Conservation (phyloP, 2,797 vertebrate genomes). For the Dicrostonyx torquatus region DNA sequence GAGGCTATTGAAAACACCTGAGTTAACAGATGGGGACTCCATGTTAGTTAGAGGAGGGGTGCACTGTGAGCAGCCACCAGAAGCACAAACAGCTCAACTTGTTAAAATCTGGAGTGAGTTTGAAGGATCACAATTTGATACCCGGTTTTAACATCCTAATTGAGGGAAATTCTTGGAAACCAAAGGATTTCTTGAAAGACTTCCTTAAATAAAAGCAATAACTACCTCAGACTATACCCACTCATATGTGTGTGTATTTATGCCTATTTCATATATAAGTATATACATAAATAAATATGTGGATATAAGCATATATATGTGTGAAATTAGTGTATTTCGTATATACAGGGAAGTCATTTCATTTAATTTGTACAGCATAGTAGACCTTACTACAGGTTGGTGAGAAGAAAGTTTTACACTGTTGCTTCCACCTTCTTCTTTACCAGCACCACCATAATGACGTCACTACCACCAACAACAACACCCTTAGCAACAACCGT, state of each 20-base stretch:
- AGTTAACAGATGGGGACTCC: not conserved
- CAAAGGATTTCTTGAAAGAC: slow-evolving; percentile 15
- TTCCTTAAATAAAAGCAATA: slow-evolving; percentile 11
- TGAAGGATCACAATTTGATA: not conserved
- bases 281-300: not conserved
- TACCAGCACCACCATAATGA: not conserved
- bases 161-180: not conserved
- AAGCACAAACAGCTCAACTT: not conserved
- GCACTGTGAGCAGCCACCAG: not conserved
- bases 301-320: not conserved
- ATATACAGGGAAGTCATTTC: not conserved
- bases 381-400: not conserved
- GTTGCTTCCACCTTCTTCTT: not conserved
- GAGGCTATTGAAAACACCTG: slow-evolving; percentile 32
- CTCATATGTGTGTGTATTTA: not conserved
- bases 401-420: not conserved
- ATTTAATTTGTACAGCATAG: not conserved
- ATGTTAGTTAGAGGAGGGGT: not conserved
- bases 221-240: not conserved
- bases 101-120: not conserved
- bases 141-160: not conserved
- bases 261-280: not conserved
- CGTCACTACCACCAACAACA: not conserved
- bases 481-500: not conserved
- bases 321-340: not conserved